Evolutionary conservation across 2,113 vertebrate genomes (phyloP).

Genomic region (Nanorana parkeri): DNA sequence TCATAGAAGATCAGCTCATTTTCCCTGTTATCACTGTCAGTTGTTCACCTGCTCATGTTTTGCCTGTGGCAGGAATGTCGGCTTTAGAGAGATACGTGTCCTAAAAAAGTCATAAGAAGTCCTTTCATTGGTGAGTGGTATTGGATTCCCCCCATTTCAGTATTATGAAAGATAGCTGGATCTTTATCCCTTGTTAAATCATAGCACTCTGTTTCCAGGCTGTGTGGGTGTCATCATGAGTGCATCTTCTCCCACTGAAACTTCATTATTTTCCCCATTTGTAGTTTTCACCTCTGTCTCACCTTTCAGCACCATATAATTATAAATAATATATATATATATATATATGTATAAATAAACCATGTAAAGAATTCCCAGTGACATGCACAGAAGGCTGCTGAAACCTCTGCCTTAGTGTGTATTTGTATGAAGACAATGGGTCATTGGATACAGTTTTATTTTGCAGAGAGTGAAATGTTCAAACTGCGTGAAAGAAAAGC

Average conservation of each 20-base stretch:
- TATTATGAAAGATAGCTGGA: not conserved
- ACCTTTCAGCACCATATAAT: conserved; percentile 24
- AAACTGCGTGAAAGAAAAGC: conserved; percentile 28
- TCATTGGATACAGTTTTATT: conserved; percentile 30
- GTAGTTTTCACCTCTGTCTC: conserved; percentile 1
- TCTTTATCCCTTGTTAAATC: not conserved
- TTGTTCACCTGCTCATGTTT: not conserved
- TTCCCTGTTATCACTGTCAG: not conserved
- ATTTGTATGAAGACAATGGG: not conserved
- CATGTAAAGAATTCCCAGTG: conserved; percentile 38
- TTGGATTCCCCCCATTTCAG: not conserved
- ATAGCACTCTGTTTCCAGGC: not conserved
- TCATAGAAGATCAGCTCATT: conserved; percentile 25
- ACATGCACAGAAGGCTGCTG: conserved; percentile 9
- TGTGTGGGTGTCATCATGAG: not conserved
- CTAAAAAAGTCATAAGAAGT: not conserved
- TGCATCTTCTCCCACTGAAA: not conserved
- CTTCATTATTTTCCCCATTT: conserved; percentile 25
- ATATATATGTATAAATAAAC: conserved; percentile 54
- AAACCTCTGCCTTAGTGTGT: not conserved
- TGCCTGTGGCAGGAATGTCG: not conserved
- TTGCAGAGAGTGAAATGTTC: conserved; percentile 34
- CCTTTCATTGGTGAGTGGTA: not conserved
- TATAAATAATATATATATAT: conserved; percentile 53
- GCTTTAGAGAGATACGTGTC: no score